Base-by-base conservation (phyloP, 1,140 invertebrate species). In the Heliconius hermathena region DNA sequence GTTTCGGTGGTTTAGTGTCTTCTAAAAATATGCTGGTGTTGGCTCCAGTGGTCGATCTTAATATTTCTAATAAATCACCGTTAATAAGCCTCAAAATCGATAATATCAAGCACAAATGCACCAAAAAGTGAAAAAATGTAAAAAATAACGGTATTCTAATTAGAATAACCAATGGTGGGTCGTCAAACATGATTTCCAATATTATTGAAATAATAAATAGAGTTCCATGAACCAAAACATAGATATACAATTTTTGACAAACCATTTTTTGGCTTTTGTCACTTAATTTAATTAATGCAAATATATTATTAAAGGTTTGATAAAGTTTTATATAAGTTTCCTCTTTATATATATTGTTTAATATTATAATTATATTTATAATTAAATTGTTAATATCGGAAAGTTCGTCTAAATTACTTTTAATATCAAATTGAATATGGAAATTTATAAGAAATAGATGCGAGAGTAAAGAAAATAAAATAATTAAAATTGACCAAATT, bases 91-190 rank as follows among this genome's bases (percentile, higher is more conserved):
- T 91, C 49, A 91, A 75, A n/a, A 89, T 22, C 20, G 87, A 85
- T 18, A 89, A 76, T 11, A 91, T 74, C 54, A 91, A 60, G 75
- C 81, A 86, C 36, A 93, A 83, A 82, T 92, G 90, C 54, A 88
- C 70, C 29, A 87, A 79, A 52, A 91, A 84, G 81, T 93, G 88
- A 38, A 81, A 76, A 6, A 86, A 77, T 1, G 87, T 81, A 5
- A 91, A 76, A 82, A 88, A 91, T 52, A 86, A 81, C 6, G 90
- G 90, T 71, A 89, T 89, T 76, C 82, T 89, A 70, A 86, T 81
- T 18, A 91, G 2, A 71, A 90, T 38, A 71, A 86, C 73, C 54
- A 83, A 93, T 1, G 89, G 88, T 60, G 84, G 82, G 66, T 78
- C 52, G 8, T 38, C 71, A 9, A 46, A 83, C 38, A 86, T 4